Evolutionary conservation across 2,797 vertebrate genomes (phyloP).

Genomic region (Danio choprae): DNA sequence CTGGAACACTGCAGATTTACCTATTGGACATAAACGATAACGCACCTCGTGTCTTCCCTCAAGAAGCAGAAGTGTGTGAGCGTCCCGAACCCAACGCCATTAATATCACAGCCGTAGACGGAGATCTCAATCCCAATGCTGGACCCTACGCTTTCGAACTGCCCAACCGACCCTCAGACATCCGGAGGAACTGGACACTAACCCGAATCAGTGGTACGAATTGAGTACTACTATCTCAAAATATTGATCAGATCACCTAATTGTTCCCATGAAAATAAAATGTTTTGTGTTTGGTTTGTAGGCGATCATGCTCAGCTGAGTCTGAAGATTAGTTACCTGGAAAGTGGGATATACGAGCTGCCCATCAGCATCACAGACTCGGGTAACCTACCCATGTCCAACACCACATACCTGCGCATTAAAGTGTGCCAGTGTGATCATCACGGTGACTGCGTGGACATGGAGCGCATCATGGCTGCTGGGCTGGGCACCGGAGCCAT

Average conservation of each 20-base stretch:
- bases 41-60: constrained; percentile 90
- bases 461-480: constrained; percentile 89
- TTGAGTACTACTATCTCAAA: not conserved
- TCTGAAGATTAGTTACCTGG: constrained; percentile 86
- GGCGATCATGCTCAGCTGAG: constrained; percentile 92
- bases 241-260: not conserved
- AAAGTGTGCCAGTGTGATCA: constrained; percentile 96
- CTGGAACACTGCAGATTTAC: constrained; percentile 92
- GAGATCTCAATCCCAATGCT: constrained; percentile 91
- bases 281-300: constrained; percentile 59
- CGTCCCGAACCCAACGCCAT: constrained; percentile 88
- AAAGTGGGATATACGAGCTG: constrained; percentile 91
- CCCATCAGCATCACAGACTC: constrained; percentile 97
- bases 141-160: constrained; percentile 95
- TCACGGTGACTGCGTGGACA: constrained; percentile 94
- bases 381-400: constrained; percentile 92
- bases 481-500: constrained; percentile 95
- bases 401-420: constrained; percentile 89
- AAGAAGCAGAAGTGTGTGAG: constrained; percentile 94
- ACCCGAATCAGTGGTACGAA: constrained; percentile 87
- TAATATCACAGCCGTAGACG: constrained; percentile 94
- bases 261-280: not conserved
- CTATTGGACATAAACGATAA: constrained; percentile 97
- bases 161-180: constrained; percentile 81
- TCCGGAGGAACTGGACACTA: constrained; percentile 95